Percentiles rank a stretch among this genome's conserved stretches.
phyloP scores from a whole-genome alignment of 2,113 vertebrate genomes.

The Motacilla tschutschensis region DNA sequence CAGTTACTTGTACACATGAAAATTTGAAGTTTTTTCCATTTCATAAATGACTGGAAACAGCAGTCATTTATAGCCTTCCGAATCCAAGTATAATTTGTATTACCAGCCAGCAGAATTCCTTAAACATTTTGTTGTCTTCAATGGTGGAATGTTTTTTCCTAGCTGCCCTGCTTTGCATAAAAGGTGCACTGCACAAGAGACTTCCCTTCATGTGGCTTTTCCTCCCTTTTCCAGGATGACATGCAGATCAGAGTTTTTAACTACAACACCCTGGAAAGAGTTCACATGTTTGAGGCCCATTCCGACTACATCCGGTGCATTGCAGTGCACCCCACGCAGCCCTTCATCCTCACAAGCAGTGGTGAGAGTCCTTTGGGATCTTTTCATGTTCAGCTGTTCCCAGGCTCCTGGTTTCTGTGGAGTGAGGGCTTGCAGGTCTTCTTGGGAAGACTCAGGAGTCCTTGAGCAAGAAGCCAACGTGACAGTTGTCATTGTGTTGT shows the following conservation, averaged over 20 bases:
- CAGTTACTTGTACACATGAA: background rate
- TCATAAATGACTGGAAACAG: background rate
- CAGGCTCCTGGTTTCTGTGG: background rate
- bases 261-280: constrained; percentile 96
- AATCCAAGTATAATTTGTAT: background rate
- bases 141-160: background rate
- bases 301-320: constrained; percentile 98
- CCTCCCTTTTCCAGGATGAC: constrained; percentile 82
- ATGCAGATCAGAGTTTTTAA: constrained; percentile 99
- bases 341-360: constrained; percentile 98
- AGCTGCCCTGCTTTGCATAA: background rate
- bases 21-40: background rate
- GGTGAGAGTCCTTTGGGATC: constrained; percentile 70
- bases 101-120: background rate
- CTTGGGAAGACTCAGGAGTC: background rate
- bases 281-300: constrained; percentile 98
- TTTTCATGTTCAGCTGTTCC: background rate
- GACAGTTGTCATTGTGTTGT: background rate
- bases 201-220: background rate
- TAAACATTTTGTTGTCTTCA: background rate
- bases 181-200: background rate
- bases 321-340: constrained; percentile 95
- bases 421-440: background rate
- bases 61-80: background rate
- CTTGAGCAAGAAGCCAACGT: background rate